Evolutionary conservation across 2,797 vertebrate genomes (phyloP).

Genomic region (Micropoecilia bifurca): DNA sequence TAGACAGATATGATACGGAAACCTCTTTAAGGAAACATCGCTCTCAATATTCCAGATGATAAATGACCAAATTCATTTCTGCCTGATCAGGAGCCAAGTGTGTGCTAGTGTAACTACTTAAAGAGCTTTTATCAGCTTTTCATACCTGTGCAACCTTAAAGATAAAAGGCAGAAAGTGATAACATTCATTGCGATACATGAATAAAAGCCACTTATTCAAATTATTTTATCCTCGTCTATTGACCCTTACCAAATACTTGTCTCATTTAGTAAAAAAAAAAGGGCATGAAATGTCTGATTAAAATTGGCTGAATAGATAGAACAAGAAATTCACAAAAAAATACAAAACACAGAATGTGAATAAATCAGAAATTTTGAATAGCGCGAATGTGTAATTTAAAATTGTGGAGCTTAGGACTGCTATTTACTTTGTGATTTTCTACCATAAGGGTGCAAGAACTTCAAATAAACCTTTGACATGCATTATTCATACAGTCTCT

Average conservation of each 20-base stretch:
- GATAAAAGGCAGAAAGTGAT: neutral
- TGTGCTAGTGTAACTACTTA: neutral
- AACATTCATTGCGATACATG: neutral
- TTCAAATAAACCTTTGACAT: neutral
- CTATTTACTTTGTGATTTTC: neutral
- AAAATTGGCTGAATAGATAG: neutral
- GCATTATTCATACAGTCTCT: neutral
- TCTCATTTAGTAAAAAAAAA: neutral
- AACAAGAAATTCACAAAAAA: neutral
- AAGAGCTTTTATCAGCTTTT: neutral
- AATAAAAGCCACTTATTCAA: too few relatives aligned
- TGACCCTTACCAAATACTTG: neutral
- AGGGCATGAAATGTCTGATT: neutral
- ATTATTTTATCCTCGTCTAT: too few relatives aligned
- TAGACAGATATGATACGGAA: neutral
- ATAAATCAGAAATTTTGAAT: neutral
- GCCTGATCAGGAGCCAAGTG: neutral
- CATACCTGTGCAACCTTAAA: neutral
- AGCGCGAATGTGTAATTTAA: neutral
- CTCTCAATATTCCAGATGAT: neutral
- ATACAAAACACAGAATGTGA: neutral
- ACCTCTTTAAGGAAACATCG: neutral
- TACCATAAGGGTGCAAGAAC: neutral
- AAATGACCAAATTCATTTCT: neutral
- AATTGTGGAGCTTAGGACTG: neutral